Percentiles rank a stretch among this genome's conserved stretches.
Conservation (phyloP, 2,797 vertebrate species). For the Orientallactaga sibirica region DNA sequence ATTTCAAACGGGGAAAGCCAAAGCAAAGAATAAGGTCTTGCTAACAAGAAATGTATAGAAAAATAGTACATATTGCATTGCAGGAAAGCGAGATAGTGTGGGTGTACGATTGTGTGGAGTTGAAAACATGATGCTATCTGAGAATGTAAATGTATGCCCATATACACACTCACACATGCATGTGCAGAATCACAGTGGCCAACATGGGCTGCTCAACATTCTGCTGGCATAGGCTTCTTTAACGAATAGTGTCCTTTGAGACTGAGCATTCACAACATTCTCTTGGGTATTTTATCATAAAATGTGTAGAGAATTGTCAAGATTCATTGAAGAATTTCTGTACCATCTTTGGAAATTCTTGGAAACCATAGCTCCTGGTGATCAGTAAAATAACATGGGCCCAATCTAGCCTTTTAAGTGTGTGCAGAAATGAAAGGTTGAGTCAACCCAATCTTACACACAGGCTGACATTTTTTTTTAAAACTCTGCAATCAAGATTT, state of each 20-base stretch:
- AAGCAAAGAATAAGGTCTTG: slow-evolving; percentile 16
- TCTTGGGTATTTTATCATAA: slow-evolving; percentile 7
- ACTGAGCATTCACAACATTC: background rate
- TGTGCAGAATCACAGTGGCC: background rate
- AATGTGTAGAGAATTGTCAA: slow-evolving; percentile 23
- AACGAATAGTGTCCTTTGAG: background rate
- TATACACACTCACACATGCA: no score
- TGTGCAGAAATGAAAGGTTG: background rate
- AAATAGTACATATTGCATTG: slow-evolving; percentile 27
- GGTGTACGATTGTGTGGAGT: slow-evolving; percentile 13
- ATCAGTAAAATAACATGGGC: background rate
- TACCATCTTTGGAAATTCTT: slow-evolving; percentile 26
- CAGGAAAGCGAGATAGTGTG: slow-evolving; percentile 14
- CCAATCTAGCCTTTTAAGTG: background rate
- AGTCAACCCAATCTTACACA: slow-evolving; percentile 31
- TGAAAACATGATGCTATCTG: slow-evolving; percentile 2
- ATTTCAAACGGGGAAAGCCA: background rate
- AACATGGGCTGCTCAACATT: background rate
- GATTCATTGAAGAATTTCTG: slow-evolving; percentile 34
- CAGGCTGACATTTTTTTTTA: background rate
- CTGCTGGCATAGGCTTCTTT: background rate
- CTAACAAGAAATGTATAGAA: slow-evolving; percentile 21
- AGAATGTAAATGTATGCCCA: no score
- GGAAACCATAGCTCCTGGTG: background rate
- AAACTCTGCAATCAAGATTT: slow-evolving; percentile 16